Evolutionary conservation across 2,888 invertebrate genomes (phyloP).

Genomic region (Hydriomena furcata): DNA sequence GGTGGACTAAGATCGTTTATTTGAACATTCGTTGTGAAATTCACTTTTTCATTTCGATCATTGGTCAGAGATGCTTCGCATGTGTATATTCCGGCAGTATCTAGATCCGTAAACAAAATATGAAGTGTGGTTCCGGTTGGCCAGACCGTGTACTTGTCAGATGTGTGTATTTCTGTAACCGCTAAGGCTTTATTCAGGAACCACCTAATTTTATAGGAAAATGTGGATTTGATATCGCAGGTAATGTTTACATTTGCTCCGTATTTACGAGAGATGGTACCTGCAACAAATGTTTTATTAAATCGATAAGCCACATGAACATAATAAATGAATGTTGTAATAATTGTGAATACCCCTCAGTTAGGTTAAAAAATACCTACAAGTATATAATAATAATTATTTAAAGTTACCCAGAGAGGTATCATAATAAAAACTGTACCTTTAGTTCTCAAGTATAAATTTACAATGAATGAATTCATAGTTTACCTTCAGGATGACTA

Average conservation of each 20-base stretch:
- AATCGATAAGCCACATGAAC: no score
- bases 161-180: constrained; percentile 5
- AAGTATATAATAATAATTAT: no score
- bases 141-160: constrained; percentile 20
- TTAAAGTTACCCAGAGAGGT: no score
- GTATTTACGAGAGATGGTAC: constrained; percentile 9
- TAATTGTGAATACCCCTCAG: no score
- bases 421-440: no score
- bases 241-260: constrained; percentile 14
- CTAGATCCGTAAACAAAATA: constrained; percentile 24
- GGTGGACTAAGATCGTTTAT: constrained; percentile 17
- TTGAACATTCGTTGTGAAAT: constrained; percentile 12
- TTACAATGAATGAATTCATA: no score
- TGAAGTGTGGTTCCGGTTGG: constrained; percentile 18
- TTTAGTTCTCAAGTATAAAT: no score
- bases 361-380: no score
- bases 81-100: constrained; percentile 25
- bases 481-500: constrained; percentile 20
- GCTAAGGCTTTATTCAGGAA: constrained; percentile 5
- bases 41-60: constrained; percentile 7
- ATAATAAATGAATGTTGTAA: no score
- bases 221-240: constrained; percentile 25
- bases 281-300: constrained; percentile 21
- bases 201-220: constrained; percentile 26
- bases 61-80: constrained; percentile 24